phyloP scores from a whole-genome alignment of 2,888 invertebrate species.

The Piscicola geometra region DNA sequence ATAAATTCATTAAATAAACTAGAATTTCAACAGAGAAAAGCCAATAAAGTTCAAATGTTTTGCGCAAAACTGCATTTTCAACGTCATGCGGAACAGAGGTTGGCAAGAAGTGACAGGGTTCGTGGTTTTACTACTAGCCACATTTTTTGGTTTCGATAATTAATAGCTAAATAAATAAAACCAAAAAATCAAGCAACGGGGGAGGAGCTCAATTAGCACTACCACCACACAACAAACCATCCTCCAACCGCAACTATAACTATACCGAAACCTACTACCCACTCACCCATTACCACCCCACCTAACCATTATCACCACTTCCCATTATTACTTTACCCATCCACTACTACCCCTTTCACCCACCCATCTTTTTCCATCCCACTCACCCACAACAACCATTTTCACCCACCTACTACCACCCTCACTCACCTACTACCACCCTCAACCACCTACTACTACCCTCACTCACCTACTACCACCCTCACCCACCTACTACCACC shows the following conservation, averaged over 20 bases:
- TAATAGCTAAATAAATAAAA: neutral
- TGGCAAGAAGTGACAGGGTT: conserved; percentile 55
- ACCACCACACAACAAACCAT: no score
- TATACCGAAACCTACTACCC: no score
- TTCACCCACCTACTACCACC: neutral
- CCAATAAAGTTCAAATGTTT: conserved; percentile 53
- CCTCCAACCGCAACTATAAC: no score
- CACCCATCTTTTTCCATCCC: conserved; percentile 1
- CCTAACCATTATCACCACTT: no score
- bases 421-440: neutral
- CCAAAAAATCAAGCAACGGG: no score
- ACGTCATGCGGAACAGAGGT: conserved; percentile 53
- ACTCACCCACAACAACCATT: neutral
- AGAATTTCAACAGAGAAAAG: conserved; percentile 34
- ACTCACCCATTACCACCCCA: no score
- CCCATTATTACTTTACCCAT: neutral
- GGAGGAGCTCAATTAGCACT: no score
- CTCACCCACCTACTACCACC: neutral
- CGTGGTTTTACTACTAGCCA: neutral
- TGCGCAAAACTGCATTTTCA: conserved; percentile 54
- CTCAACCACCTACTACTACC: neutral
- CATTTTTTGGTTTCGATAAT: neutral
- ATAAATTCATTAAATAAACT: neutral
- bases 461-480: neutral
- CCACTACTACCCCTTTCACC: neutral